These are phyloP conservation scores for Epinotia demarniana DNA, from an alignment of 2,888 invertebrate genomes.

Conservation along the genomic window DNA sequence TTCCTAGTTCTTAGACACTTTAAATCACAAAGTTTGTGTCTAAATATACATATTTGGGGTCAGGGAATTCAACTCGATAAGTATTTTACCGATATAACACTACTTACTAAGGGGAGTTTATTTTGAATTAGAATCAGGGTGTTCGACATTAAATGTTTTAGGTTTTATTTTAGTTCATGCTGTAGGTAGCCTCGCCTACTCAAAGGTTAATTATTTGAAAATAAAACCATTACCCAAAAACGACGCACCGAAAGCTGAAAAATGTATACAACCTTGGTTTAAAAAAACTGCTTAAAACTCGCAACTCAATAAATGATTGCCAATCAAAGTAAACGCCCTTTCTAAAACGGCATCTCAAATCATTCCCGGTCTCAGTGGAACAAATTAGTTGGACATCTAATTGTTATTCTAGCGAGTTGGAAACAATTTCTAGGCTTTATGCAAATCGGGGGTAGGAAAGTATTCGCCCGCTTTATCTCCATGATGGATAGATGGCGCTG, in stretches of 20 bases:
- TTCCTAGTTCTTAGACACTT: no score
- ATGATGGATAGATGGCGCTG: conserved; percentile 72
- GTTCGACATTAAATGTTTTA: no score
- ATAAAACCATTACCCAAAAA: background rate
- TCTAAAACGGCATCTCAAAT: conserved; percentile 27
- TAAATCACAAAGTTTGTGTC: no score
- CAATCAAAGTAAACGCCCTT: conserved; percentile 31
- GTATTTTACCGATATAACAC: no score
- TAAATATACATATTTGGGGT: no score
- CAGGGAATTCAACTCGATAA: no score
- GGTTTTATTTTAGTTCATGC: no score
- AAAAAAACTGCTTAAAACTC: conserved; percentile 33
- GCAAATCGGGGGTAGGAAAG: conserved; percentile 65
- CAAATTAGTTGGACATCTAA: conserved; percentile 54
- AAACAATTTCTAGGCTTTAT: conserved; percentile 70
- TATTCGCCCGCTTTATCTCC: conserved; percentile 71
- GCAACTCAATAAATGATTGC: conserved; percentile 28
- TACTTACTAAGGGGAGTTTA: no score
- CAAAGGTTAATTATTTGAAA: background rate
- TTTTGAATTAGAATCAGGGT: no score
- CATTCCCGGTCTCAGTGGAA: conserved; percentile 29
- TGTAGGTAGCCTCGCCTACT: no score
- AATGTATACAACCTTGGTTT: background rate
- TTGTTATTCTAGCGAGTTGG: conserved; percentile 60
- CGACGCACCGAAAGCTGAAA: background rate